Conservation (phyloP, 2,113 vertebrate genomes). For the Pleuronectes platessa region DNA sequence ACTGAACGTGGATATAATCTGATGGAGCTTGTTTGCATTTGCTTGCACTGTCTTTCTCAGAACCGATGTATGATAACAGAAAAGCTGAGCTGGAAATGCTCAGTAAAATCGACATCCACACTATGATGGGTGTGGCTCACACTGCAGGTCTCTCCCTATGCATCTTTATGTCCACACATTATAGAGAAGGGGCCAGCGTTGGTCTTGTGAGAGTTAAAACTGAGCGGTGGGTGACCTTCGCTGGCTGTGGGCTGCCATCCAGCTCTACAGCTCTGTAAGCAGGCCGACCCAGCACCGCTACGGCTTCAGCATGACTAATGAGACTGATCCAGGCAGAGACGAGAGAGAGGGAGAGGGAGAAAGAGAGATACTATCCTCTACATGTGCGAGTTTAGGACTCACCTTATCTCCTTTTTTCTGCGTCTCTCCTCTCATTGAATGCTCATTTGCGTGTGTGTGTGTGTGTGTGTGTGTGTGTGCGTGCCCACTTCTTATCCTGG, state of each 20-base stretch:
- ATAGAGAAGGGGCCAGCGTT: constrained; percentile 38
- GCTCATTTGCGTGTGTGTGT: constrained; percentile 19
- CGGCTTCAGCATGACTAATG: constrained; percentile 72
- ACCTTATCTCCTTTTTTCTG: constrained; percentile 44
- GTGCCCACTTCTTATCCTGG: constrained; percentile 44
- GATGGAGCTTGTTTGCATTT: too few species aligned
- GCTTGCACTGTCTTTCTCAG: too few species aligned
- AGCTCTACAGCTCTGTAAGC: constrained; percentile 66
- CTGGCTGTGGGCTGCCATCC: constrained; percentile 62
- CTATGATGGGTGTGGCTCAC: constrained; percentile 1
- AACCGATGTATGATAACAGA: too few species aligned
- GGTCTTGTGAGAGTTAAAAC: constrained; percentile 52
- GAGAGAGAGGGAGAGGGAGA: constrained; percentile 23
- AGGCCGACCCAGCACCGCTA: constrained; percentile 54
- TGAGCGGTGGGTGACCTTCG: constrained; percentile 72
- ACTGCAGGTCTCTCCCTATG: constrained; percentile 12
- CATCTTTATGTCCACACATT: constrained; percentile 46
- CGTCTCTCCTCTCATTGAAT: constrained; percentile 3
- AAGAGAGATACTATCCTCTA: constrained; percentile 56
- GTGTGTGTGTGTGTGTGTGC: constrained; percentile 6
- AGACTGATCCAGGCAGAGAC: constrained; percentile 61
- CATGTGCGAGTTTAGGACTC: constrained; percentile 36
- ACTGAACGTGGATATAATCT: too few species aligned
- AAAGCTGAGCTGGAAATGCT: too few species aligned
- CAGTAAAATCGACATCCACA: not conserved